These are phyloP conservation scores for Notodonta ziczac DNA, from an alignment of 2,888 invertebrate genomes.

Conservation along the genomic window DNA sequence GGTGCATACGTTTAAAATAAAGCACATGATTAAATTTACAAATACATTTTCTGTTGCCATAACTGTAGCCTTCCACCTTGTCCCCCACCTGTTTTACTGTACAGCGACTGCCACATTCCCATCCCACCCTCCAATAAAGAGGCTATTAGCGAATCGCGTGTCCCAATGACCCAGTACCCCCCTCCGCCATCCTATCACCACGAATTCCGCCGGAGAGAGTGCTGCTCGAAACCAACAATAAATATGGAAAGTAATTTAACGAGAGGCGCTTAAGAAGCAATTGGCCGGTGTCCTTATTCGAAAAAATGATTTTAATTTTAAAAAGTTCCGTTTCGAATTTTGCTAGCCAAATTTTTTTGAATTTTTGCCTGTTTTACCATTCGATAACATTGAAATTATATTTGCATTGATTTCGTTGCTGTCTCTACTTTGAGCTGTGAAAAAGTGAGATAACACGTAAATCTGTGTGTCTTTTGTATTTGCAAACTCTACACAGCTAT, in stretches of 20 bases:
- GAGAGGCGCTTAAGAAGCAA: conserved; percentile 56
- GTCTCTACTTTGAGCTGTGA: no score
- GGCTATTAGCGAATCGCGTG: conserved; percentile 51
- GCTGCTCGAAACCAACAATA: conserved; percentile 59
- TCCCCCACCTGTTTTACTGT: neutral
- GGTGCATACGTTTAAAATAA: no score
- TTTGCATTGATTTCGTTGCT: no score
- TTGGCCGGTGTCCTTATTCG: conserved; percentile 46
- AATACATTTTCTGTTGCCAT: no score
- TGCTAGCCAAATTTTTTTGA: conserved; percentile 14
- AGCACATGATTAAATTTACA: no score
- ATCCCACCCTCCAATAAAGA: conserved; percentile 27
- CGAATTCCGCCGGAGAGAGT: conserved; percentile 66
- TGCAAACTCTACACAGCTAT: no score
- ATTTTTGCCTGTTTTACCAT: neutral
- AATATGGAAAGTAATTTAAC: conserved; percentile 70
- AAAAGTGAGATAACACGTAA: no score
- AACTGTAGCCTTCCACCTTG: neutral
- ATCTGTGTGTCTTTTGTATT: no score
- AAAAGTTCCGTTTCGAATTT: conserved; percentile 14
- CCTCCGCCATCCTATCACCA: conserved; percentile 30
- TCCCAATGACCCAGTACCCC: conserved; percentile 60
- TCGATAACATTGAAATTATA: no score
- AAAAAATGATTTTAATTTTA: conserved; percentile 35
- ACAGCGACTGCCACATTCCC: conserved; percentile 5